A percentile compares a stretch with the other conserved stretches of the same genome.
These are phyloP conservation scores for Tholera decimalis DNA, from an alignment of 2,888 invertebrate species.

Conservation along the genomic window DNA sequence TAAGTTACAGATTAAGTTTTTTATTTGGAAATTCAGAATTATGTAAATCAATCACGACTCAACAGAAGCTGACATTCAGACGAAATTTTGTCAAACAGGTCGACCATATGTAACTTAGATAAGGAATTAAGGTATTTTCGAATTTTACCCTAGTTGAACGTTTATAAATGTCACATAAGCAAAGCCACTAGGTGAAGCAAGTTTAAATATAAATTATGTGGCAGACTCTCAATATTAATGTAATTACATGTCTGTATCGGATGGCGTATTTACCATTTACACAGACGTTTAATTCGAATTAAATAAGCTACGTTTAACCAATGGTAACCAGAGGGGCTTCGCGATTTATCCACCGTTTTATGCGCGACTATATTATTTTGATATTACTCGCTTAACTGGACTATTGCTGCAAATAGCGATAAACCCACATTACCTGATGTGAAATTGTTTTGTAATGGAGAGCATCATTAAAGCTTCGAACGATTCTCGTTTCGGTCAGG, in stretches of 20 bases:
- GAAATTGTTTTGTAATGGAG: slow-evolving; percentile 15
- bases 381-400: slow-evolving; percentile 28
- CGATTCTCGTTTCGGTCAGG: neutral
- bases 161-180: neutral
- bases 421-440: slow-evolving; percentile 15
- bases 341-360: slow-evolving; percentile 40
- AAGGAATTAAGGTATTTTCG: neutral
- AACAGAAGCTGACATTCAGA: too few species aligned
- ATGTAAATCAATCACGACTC: too few species aligned
- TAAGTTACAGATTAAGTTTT: too few species aligned
- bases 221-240: slow-evolving; percentile 24
- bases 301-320: slow-evolving; percentile 39
- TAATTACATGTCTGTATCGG: slow-evolving; percentile 15
- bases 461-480: neutral
- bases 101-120: neutral
- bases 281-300: slow-evolving; percentile 29
- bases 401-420: slow-evolving; percentile 9
- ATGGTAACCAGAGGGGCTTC: slow-evolving; percentile 26
- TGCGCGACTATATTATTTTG: slow-evolving; percentile 34
- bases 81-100: too few species aligned
- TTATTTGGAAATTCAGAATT: too few species aligned
- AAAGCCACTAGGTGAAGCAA: neutral
- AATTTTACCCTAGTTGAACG: neutral
- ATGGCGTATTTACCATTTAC: slow-evolving; percentile 22
- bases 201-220: neutral